Base-by-base conservation (phyloP, 2,113 vertebrate genomes). In the Neoarius graeffei region DNA sequence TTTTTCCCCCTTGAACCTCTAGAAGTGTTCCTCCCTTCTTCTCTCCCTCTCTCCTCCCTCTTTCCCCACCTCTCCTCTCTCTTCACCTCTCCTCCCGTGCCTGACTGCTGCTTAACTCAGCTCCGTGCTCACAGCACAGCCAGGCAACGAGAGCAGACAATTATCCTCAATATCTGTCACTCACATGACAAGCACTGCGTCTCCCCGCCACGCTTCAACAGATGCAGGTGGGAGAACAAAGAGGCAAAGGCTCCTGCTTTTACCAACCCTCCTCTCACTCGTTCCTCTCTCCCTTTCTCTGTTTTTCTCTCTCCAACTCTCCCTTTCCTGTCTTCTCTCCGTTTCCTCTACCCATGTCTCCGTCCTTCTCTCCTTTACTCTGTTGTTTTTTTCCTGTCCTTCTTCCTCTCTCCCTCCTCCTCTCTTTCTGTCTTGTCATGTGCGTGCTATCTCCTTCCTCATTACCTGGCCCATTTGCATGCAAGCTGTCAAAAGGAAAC, bases 141-240 rank as follows among this genome's bases (percentile, higher is more conserved):
- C 85, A 85, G 83, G 80, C 86, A 88, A 86, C 83, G 86, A 88
- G 90, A 88, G 84, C 77, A 89, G 88, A 90, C 91, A 91, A 91
- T 91, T 91, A 91, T 90, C 89, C 88, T 90, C 91, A 91, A 91
- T 91, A 91, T 90, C 89, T 91, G 91, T 91, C 91, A 91, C 88
- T 91, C 89, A 90, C 86, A 91, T 90, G 89, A 91, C 91, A 91
- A 85, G 91, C 86, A 74, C 88, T 52, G 89, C 81, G 81, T 90
- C 88, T 87, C 84, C 86, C 66, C 83, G 84, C 91, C 77, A 83
- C 83, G 83, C 89, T 91, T 86, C 91, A 88, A 76, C 88, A 89
- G 86, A 89, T 88, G 86, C 88, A 89, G 88, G 89, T 90, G 89
- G 84, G 83, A 86, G 89, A 88, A 91, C 89, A 91, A 91, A 91